Percentiles rank a stretch among this genome's conserved stretches.
phyloP scores from a whole-genome alignment of 2,888 invertebrate genomes.

The Pseudoips prasinana region DNA sequence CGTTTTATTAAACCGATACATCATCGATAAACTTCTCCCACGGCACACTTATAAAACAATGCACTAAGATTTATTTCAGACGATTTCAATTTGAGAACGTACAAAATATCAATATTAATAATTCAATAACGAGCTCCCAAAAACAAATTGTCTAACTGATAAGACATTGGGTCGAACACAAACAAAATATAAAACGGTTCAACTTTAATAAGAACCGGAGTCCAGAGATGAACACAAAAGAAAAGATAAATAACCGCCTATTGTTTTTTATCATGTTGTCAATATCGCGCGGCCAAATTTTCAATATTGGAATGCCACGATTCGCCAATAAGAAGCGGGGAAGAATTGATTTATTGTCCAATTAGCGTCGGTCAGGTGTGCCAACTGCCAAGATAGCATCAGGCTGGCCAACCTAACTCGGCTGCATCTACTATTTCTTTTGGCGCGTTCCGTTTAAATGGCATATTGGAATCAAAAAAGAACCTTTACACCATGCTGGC shows the following conservation, averaged over 20 bases:
- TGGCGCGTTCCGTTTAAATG: slow-evolving; percentile 75
- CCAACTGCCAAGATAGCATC: slow-evolving; percentile 82
- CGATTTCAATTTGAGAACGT: slow-evolving; percentile 37
- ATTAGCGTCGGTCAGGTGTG: slow-evolving; percentile 83
- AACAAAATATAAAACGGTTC: slow-evolving; percentile 73
- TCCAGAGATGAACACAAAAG: slow-evolving; percentile 79
- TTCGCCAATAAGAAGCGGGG: slow-evolving; percentile 81
- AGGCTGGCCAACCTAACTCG: slow-evolving; percentile 77
- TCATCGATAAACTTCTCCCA: slow-evolving; percentile 25
- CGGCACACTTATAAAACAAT: slow-evolving; percentile 18
- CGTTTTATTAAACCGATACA: slow-evolving; percentile 42
- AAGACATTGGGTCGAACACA: slow-evolving; percentile 66
- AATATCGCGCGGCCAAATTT: slow-evolving; percentile 82
- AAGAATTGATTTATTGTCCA: slow-evolving; percentile 83
- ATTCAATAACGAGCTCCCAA: slow-evolving; percentile 75
- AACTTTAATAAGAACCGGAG: slow-evolving; percentile 77
- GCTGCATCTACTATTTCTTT: slow-evolving; percentile 75
- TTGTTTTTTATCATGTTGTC: slow-evolving; percentile 82
- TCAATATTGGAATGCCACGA: slow-evolving; percentile 82
- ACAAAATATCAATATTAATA: slow-evolving; percentile 68
- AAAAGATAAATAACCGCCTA: slow-evolving; percentile 79
- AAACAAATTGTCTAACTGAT: slow-evolving; percentile 80
- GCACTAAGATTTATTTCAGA: slow-evolving; percentile 13
- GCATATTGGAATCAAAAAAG: slow-evolving; percentile 79
- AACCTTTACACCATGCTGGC: slow-evolving; percentile 75